Conservation (phyloP, 1,140 invertebrate genomes). For the Drosophila oshimai region DNA sequence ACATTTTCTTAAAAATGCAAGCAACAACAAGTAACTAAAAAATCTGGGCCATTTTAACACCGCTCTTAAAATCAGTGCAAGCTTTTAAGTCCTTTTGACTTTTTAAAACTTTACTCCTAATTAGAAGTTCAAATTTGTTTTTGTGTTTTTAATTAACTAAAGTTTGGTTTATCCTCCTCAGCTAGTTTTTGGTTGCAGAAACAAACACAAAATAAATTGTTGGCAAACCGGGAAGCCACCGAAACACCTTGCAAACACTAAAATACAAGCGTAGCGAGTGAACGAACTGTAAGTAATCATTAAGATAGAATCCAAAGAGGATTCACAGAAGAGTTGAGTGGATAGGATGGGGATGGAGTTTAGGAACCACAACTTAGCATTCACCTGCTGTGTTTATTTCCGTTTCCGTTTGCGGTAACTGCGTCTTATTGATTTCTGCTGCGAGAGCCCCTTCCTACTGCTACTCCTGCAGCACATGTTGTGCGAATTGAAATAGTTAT, state of each 20-base stretch:
- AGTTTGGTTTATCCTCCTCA: slow-evolving; percentile 7
- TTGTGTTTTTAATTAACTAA: slow-evolving; percentile 25
- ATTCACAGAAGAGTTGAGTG: not conserved
- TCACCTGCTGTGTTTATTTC: slow-evolving; percentile 54
- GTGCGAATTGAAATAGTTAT: slow-evolving; percentile 74
- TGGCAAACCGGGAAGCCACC: slow-evolving; percentile 50
- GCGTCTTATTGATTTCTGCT: slow-evolving; percentile 50
- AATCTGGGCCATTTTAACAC: not conserved
- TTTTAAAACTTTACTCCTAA: slow-evolving; percentile 3
- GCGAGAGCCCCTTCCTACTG: not conserved
- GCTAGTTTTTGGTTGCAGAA: not conserved
- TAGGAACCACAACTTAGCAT: slow-evolving; percentile 22
- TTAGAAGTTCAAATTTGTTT: slow-evolving; percentile 3
- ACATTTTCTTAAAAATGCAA: too few relatives aligned
- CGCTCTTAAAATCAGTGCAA: not conserved
- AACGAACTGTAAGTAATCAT: slow-evolving; percentile 36
- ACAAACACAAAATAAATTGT: slow-evolving; percentile 45
- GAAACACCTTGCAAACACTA: not conserved
- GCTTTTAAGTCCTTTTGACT: not conserved
- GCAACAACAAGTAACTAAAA: not conserved
- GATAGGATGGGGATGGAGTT: not conserved
- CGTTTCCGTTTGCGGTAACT: slow-evolving; percentile 35
- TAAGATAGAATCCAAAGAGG: slow-evolving; percentile 1
- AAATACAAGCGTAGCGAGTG: slow-evolving; percentile 2
- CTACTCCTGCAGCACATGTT: slow-evolving; percentile 61